Conservation (phyloP, 1,140 invertebrate species). For the Plodia interpunctella region DNA sequence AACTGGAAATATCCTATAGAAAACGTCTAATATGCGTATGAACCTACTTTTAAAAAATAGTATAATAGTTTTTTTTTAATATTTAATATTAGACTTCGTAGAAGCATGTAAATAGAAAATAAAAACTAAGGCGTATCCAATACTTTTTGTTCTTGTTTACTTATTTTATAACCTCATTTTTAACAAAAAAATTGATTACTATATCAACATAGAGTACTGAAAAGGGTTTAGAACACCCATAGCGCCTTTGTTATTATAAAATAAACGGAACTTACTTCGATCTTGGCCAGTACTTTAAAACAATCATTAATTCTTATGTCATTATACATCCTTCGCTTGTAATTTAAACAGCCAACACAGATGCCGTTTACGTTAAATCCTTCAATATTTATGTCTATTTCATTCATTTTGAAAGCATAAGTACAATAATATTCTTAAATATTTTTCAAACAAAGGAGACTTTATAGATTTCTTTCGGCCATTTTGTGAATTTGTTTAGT, state of each 20-base stretch:
- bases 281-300: constrained; percentile 51
- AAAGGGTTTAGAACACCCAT: background rate
- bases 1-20: no score
- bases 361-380: constrained; percentile 70
- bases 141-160: constrained; percentile 51
- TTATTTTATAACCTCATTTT: constrained; percentile 12
- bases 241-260: background rate
- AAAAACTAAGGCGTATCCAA: constrained; percentile 43
- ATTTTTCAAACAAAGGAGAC: constrained; percentile 42
- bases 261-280: constrained; percentile 49
- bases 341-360: constrained; percentile 63
- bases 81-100: no score
- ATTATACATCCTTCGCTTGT: constrained; percentile 60
- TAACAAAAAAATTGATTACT: no score
- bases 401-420: constrained; percentile 46
- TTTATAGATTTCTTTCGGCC: constrained; percentile 60
- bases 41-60: no score
- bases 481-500: constrained; percentile 36
- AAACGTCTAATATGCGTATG: no score
- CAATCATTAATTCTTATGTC: constrained; percentile 41
- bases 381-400: constrained; percentile 70
- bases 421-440: constrained; percentile 4
- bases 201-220: no score
- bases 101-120: no score
- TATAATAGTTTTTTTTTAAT: no score